Conservation (phyloP, 2,797 vertebrate species). For the Propithecus perrieri region DNA sequence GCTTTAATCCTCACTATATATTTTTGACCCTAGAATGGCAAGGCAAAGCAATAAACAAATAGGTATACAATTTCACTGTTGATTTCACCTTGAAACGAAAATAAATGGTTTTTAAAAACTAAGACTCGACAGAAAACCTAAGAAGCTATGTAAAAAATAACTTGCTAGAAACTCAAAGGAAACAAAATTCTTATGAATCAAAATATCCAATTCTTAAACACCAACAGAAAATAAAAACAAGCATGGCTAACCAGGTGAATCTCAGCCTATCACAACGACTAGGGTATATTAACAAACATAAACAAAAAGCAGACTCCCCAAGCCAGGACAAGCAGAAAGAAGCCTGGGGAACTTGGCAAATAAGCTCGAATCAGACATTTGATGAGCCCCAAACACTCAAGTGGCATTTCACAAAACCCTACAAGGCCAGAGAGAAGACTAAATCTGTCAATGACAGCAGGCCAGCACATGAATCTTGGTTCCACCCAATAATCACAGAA, state of each 20-base stretch:
- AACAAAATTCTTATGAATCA: neutral
- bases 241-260: neutral
- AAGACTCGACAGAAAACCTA: conserved; percentile 22
- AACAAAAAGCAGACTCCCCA: neutral
- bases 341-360: neutral
- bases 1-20: neutral
- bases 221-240: neutral
- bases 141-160: neutral
- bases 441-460: neutral
- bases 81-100: neutral
- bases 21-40: neutral
- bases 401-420: neutral
- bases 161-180: neutral
- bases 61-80: neutral
- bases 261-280: neutral
- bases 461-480: neutral
- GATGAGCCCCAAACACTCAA: neutral
- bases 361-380: neutral
- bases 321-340: neutral
- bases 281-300: neutral
- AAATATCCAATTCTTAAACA: neutral
- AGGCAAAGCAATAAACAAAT: conserved; percentile 33
- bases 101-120: neutral
- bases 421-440: neutral
- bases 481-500: neutral